Percentiles rank a stretch among this genome's conserved stretches.
phyloP scores from a whole-genome alignment of 2,113 vertebrate genomes.

The Vombatus ursinus region DNA sequence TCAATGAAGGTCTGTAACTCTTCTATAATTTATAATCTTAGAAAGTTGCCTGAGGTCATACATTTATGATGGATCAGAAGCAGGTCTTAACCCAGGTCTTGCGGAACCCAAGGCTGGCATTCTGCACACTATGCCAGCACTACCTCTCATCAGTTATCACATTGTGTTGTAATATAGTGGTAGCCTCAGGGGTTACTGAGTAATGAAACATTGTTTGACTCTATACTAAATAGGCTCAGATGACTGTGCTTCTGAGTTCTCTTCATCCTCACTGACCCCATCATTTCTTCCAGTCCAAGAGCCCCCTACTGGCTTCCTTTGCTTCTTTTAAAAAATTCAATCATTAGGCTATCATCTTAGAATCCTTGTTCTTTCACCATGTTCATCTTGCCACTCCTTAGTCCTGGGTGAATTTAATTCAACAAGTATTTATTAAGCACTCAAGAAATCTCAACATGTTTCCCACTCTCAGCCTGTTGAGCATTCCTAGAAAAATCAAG shows the following conservation, averaged over 20 bases:
- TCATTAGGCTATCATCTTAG: not conserved
- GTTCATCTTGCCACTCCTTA: not conserved
- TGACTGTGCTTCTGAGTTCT: not conserved
- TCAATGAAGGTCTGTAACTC: not conserved
- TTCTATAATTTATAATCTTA: not conserved
- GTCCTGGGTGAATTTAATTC: not conserved
- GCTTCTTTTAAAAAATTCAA: not conserved
- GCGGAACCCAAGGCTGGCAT: not conserved
- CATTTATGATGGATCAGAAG: not conserved
- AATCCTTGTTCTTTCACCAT: not conserved
- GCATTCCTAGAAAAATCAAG: not conserved
- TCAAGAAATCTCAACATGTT: not conserved
- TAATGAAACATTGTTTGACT: not conserved
- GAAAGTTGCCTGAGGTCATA: not conserved
- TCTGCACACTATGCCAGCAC: not conserved
- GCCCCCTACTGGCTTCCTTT: not conserved
- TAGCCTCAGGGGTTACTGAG: not conserved
- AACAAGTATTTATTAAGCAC: not conserved
- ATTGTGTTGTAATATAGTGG: not conserved
- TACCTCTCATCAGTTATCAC: not conserved
- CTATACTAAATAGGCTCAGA: not conserved
- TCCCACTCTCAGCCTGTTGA: not conserved
- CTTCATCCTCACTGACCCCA: not conserved
- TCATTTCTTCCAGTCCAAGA: not conserved
- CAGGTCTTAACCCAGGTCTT: not conserved